Evolutionary conservation across 2,888 invertebrate genomes (phyloP), one percentile per base, ranked within the genome.

Genomic region (Apodemia duryi): DNA sequence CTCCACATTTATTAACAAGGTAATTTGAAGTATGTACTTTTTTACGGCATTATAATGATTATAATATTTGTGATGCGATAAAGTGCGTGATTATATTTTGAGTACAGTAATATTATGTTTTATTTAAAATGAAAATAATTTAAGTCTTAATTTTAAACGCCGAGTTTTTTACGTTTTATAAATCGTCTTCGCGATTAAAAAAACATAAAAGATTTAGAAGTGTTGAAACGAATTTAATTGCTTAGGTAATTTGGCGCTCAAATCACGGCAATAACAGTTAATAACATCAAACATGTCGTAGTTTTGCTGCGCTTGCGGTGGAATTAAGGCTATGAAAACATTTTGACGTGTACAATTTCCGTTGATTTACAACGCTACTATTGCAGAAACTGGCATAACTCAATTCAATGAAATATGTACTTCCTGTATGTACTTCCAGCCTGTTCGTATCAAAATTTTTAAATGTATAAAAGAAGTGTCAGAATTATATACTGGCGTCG

Each of bases 311-410:
- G 63, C 64, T 63, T 62, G 62, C 66, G 64, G 61, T 52, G 52
- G 65, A 65, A 69, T 69, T 70, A 70, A 65, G 67, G 66, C 32
- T 32, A 57, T 13, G 68, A 71, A 74, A 74, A 76, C 72, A 72
- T 77, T 76, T 70, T 71, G 77, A 75, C 74, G 28, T 7, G 71
- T 64, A 70, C 67, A 73, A 74, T 73, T 73, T 73, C 73, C 68
- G 72, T 62, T 68, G 72, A 75, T 75, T 75, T 75, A 75, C 72
- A 74, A 67, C 70, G 70, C 72, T 67, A 65, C 68, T 52, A 46
- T 13, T 46, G 13, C 46, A 63, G 64, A 63, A 51, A 54, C 29
- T 29, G 28, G 51, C 21, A 51, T 54, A 11, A 57, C 66, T 61
- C 66, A 68, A 68, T 66, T 63, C 66, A 54, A 46, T 32, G 61